phyloP scores from a whole-genome alignment of 2,797 vertebrate species.

The Halcyon badia region DNA sequence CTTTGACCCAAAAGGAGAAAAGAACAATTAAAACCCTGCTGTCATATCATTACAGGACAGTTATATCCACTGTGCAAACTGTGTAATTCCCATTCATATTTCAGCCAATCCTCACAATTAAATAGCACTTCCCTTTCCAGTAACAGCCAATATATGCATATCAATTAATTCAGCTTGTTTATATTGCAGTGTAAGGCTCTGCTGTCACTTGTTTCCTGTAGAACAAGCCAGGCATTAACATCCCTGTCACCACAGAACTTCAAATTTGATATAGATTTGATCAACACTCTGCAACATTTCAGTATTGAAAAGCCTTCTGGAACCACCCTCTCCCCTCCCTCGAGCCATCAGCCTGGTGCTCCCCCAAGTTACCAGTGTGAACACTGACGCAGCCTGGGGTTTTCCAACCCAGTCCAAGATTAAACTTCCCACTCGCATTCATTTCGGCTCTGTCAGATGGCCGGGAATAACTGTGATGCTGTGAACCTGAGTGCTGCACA shows the following conservation, averaged over 20 bases:
- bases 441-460: neutral
- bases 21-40: neutral
- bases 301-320: neutral
- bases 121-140: neutral
- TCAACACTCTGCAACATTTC: neutral
- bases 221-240: neutral
- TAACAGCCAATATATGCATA: neutral
- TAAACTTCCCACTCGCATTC: rapidly evolving
- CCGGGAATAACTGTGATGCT: neutral
- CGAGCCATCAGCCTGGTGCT: neutral
- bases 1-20: neutral
- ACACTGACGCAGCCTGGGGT: neutral
- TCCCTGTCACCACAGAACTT: neutral
- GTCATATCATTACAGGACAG: neutral
- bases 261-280: neutral
- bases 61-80: neutral
- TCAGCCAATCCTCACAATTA: neutral
- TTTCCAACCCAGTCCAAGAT: neutral
- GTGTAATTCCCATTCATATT: neutral
- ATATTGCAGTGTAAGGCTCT: neutral
- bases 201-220: neutral
- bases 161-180: neutral
- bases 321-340: no score
- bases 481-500: neutral
- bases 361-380: neutral